Evolutionary conservation across 2,797 vertebrate genomes (phyloP).

Genomic region (Varecia variegata): DNA sequence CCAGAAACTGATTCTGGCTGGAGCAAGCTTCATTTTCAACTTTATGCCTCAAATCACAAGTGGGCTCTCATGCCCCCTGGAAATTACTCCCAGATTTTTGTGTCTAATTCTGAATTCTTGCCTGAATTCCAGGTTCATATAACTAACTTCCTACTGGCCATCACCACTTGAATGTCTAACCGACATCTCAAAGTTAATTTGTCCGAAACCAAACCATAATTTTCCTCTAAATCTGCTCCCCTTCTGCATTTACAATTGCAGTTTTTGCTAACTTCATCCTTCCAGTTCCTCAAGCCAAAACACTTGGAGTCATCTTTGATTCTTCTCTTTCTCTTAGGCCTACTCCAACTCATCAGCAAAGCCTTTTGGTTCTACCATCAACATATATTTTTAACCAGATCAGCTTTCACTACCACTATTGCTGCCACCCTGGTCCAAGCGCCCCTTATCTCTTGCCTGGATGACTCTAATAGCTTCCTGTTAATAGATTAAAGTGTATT

Average conservation of each 20-base stretch:
- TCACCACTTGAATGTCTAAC: not conserved
- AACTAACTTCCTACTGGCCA: not conserved
- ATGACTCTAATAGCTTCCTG: not conserved
- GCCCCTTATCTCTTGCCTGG: not conserved
- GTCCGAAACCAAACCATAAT: not conserved
- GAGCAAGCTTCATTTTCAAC: not conserved
- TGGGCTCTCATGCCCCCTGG: not conserved
- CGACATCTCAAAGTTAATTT: conserved; percentile 26
- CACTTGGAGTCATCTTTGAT: not conserved
- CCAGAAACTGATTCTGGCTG: not conserved
- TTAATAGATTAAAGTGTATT: not conserved
- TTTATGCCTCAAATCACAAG: not conserved
- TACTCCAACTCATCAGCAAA: not conserved
- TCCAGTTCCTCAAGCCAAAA: not conserved
- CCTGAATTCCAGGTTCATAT: not conserved
- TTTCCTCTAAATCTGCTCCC: not conserved
- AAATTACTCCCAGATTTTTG: not conserved
- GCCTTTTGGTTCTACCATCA: not conserved
- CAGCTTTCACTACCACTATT: not conserved
- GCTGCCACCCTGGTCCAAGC: not conserved
- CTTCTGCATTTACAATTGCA: not conserved
- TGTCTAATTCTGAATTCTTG: conserved; percentile 10
- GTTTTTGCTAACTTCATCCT: not conserved
- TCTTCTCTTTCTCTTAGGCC: not conserved
- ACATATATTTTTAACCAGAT: not conserved